Evolutionary conservation across 2,113 vertebrate genomes (phyloP), one percentile per base, ranked within the genome.

Genomic region (Takifugu flavidus): DNA sequence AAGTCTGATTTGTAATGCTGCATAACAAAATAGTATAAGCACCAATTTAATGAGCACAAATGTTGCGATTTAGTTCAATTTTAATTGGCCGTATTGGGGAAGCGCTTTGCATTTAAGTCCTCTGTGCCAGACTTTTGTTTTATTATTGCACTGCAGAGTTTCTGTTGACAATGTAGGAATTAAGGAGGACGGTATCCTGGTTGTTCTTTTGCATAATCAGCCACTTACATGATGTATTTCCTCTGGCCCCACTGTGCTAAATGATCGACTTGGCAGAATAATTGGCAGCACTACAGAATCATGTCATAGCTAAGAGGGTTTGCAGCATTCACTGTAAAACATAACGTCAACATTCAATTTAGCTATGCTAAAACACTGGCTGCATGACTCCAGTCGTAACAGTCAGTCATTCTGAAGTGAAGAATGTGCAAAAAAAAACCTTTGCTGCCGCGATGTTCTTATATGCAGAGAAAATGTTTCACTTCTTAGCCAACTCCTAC

Each of bases 251-350:
- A 72, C 82, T 83, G 80, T 64, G 80, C 65, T 62, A 70, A 85
- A 85, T 80, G 77, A 80, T 74, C 55, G 67, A 79, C 82, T 72
- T 82, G 82, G 76, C 80, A 74, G 54, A 63, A 63, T 79, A 74
- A 86, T 78, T 79, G 85, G 63, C 70, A 6, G 78, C 59, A 47
- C 70, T 34, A 4, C 42, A 70, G 49, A 79, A 80, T 75, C 65
- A 67, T 80, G 76, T 75, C 73, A 74, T 49, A 65, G 69, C 59
- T 70, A 84, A 79, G 53, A 71, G 79, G 64, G 57, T 76, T 72
- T 79, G 59, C 46, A 52, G 65, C 51, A 49, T 78, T 82, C 59
- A 49, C 27, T 62, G 25, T 34, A 62, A 74, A 59, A 78, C 55
- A 57, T 56, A 56, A 79, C 68, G 59, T 72, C 74, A 72, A 81